phyloP scores from a whole-genome alignment of 1,140 invertebrate species.

The Drosophila serrata region DNA sequence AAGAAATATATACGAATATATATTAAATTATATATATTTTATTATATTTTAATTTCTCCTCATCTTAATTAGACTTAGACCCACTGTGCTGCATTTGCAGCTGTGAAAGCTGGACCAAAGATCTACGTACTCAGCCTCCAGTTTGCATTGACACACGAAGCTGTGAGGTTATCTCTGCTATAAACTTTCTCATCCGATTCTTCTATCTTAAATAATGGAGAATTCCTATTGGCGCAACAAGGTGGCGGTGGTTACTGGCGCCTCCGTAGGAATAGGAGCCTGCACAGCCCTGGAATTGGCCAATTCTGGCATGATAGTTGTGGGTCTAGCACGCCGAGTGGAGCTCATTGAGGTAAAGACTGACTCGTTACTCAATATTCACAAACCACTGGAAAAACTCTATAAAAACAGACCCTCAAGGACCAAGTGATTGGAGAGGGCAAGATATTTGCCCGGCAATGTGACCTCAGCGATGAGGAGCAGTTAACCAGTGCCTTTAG shows the following conservation, averaged over 20 bases:
- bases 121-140: slow-evolving; percentile 34
- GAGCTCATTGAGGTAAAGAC: slow-evolving; percentile 85
- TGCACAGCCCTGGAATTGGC: slow-evolving; percentile 85
- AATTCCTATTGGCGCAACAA: slow-evolving; percentile 86
- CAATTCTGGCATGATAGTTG: slow-evolving; percentile 87
- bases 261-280: slow-evolving; percentile 89
- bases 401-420: slow-evolving; percentile 44
- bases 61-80: background rate
- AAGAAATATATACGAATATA: no score
- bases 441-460: slow-evolving; percentile 84
- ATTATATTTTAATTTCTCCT: background rate
- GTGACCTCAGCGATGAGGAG: slow-evolving; percentile 87
- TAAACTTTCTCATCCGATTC: background rate
- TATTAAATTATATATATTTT: no score
- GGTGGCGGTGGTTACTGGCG: slow-evolving; percentile 89
- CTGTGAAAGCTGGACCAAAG: slow-evolving; percentile 1
- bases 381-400: background rate
- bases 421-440: slow-evolving; percentile 66
- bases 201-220: slow-evolving; percentile 85
- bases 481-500: slow-evolving; percentile 87
- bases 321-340: slow-evolving; percentile 87
- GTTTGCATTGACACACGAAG: slow-evolving; percentile 40
- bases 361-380: no score
- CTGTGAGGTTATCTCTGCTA: slow-evolving; percentile 38
- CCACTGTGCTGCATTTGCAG: slow-evolving; percentile 35